These are phyloP conservation scores for Dipodomys spectabilis DNA, from an alignment of 2,113 vertebrate species.

Conservation along the genomic window DNA sequence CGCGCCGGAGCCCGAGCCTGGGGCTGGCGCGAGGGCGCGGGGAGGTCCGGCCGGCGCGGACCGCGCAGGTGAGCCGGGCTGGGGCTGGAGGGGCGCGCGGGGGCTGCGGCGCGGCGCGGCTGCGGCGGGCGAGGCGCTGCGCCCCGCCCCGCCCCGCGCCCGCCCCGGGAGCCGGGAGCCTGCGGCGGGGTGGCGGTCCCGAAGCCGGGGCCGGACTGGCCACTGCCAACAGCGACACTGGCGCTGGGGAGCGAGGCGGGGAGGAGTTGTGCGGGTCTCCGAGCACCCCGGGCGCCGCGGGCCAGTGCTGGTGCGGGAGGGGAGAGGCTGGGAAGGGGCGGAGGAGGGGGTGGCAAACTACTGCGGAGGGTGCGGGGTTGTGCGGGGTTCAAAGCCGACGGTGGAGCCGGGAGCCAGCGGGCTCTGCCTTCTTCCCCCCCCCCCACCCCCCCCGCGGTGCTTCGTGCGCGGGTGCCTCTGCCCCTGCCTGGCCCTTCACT, in stretches of 20 bases:
- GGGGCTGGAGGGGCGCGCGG: neutral
- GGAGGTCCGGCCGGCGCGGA: neutral
- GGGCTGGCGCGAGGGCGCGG: neutral
- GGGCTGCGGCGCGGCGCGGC: neutral
- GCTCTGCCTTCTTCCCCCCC: neutral
- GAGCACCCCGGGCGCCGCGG: neutral
- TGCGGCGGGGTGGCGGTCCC: neutral
- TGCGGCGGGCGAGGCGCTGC: neutral
- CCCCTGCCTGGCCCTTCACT: neutral
- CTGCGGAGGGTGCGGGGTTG: neutral
- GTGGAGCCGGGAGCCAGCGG: neutral
- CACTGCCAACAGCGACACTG: neutral
- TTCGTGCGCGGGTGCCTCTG: neutral
- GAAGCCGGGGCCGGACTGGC: neutral
- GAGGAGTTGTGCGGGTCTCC: neutral
- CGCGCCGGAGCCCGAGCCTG: neutral
- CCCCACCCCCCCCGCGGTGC: neutral
- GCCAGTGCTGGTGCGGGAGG: neutral
- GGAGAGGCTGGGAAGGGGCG: neutral
- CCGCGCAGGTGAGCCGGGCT: constrained; percentile 46
- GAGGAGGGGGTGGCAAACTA: neutral
- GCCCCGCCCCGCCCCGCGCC: neutral
- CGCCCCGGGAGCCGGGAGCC: neutral
- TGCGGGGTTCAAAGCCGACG: neutral
- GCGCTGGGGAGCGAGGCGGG: accelerated